Evolutionary conservation across 1,140 invertebrate genomes (phyloP).

Genomic region (Drosophila bocki): DNA sequence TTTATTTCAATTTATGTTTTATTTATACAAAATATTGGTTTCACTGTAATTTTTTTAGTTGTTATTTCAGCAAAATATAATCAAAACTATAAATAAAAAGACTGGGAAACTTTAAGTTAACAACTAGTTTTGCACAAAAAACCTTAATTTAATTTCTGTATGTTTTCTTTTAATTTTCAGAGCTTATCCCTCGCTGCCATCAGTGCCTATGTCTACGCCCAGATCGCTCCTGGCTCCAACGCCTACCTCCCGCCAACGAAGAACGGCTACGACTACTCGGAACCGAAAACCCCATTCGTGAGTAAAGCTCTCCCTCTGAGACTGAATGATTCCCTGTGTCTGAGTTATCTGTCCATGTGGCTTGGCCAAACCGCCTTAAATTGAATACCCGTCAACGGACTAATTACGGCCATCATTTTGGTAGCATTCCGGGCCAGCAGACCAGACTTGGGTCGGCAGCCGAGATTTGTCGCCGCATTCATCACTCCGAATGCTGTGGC

Average conservation of each 20-base stretch:
- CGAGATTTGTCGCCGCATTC: slow-evolving; percentile 49
- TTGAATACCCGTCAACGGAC: slow-evolving; percentile 66
- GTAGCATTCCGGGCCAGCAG: slow-evolving; percentile 20
- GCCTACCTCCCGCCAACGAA: slow-evolving; percentile 87
- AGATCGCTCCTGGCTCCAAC: slow-evolving; percentile 86
- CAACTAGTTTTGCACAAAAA: neutral
- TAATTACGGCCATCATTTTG: slow-evolving; percentile 70
- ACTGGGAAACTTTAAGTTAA: no score
- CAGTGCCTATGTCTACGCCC: slow-evolving; percentile 71
- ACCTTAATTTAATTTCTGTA: neutral
- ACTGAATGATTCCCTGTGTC: neutral
- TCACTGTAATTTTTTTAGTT: no score
- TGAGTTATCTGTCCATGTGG: slow-evolving; percentile 24
- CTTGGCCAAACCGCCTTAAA: slow-evolving; percentile 37
- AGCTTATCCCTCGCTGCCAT: slow-evolving; percentile 80
- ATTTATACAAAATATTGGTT: no score
- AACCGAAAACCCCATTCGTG: slow-evolving; percentile 77
- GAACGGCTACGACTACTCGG: slow-evolving; percentile 85
- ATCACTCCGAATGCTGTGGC: slow-evolving; percentile 45
- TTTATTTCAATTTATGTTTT: no score
- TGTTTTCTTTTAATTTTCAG: slow-evolving; percentile 49
- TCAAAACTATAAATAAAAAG: no score
- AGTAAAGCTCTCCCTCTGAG: slow-evolving; percentile 25
- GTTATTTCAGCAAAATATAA: no score
- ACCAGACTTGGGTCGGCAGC: slow-evolving; percentile 10